Evolutionary conservation across 2,113 vertebrate genomes (phyloP), one percentile per base, ranked within the genome.

Genomic region (Mesitornis unicolor): DNA sequence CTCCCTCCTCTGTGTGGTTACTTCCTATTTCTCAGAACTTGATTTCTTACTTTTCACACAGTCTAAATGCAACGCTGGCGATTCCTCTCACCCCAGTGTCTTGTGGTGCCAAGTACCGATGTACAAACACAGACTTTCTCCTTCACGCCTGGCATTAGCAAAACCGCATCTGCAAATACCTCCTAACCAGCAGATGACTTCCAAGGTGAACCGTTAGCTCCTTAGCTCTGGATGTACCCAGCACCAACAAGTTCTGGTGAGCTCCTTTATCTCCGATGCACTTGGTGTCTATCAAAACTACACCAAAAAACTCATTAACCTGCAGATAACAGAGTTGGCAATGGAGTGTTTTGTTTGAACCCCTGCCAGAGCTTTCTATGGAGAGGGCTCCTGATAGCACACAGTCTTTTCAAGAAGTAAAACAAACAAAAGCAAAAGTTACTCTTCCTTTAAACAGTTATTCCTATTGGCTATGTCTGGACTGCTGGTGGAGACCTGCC

Each of bases 331-430:
- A 36, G 35, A 79, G n/a, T 0, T 77, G 76, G 80, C 71, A 80
- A 69, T 4, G 36, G 25, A 86, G 63, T n/a, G 80, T 86, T 94
- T 73, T 70, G 54, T 36, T 35, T 92, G 64, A 92, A 86, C 16
- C 7, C 28, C 14, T 0, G 4, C 86, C 84, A 79, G 2, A 61
- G 31, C 48, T 50, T 60, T 73, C 89, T 47, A 33, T 8, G 35
- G 76, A 89, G 28, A 80, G 42, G 35, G 31, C n/a, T 71, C 53
- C 70, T 51, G 59, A 48, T 1, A 43, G 24, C 1, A 10, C 50
- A 70, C 6, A 53, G 36, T 6, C 87, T 84, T 89, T 83, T 21
- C 83, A 84, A 53, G 59, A 89, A 89, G 36, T 14, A 90, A 88
- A 90, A 21, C 43, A 80, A 92, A 84, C 47, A 71, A 88, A 86